These are phyloP conservation scores for Strix occidentalis DNA, from an alignment of 2,797 vertebrate species.

Conservation along the genomic window DNA sequence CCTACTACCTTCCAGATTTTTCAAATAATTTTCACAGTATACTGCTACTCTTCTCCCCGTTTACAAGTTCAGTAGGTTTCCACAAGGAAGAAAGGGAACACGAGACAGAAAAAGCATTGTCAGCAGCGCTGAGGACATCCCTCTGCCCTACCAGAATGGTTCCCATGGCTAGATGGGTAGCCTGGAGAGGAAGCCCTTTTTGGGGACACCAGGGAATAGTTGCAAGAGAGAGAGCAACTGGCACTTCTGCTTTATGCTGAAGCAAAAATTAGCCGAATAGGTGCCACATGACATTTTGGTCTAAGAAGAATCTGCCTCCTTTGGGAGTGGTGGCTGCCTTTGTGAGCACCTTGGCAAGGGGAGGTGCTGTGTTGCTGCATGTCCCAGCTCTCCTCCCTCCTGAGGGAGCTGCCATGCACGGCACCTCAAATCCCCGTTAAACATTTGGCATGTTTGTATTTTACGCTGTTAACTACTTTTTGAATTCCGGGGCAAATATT, in stretches of 20 bases:
- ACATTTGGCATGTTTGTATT: not conserved
- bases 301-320: not conserved
- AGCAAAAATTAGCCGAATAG: not conserved
- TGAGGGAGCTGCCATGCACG: rapidly evolving
- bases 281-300: not conserved
- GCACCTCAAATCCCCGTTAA: not conserved
- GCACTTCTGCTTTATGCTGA: not conserved
- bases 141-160: not conserved
- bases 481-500: not conserved
- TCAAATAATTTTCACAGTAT: not conserved
- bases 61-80: not conserved
- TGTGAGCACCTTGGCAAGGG: not conserved
- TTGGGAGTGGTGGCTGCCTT: not conserved
- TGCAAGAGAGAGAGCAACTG: not conserved
- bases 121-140: not conserved
- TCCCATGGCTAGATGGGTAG: not conserved
- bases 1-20: not conserved
- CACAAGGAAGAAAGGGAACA: not conserved
- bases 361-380: not conserved
- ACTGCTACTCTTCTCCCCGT: not conserved
- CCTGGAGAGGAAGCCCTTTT: not conserved
- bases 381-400: not conserved
- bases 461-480: not conserved
- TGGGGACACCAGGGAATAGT: not conserved
- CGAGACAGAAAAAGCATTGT: not conserved